Base-by-base conservation (phyloP, 2,113 vertebrate genomes). In the Istiophorus platypterus region DNA sequence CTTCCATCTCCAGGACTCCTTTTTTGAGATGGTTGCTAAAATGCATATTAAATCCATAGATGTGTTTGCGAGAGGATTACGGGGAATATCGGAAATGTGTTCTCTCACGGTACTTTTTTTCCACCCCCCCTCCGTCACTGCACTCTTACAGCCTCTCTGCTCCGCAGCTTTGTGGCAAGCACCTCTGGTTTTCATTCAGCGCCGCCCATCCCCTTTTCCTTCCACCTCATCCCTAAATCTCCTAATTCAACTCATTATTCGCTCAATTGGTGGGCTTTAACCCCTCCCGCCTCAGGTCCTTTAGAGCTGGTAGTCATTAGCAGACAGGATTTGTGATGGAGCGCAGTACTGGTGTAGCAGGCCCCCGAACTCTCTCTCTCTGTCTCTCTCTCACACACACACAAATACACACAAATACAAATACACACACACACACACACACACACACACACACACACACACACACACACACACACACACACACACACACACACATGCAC, bases 161-260 rank as follows among this genome's bases (percentile, higher is more conserved):
- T 82, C 77, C 79, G 76, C 82, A 87, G 81, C 85, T 88, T 85
- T 93, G 92, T 71, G 87, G 91, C 81, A 71, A 91, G 88, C 89
- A 92, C 91, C 93, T 94, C 95, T 96, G 94, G 94, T 95, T 96
- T 95, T 94, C 92, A 95, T 95, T 95, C 90, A 61, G 78, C 59
- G 80, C 81, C 90, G 91, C 88, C 89, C 78, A 58, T 72, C 62
- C 72, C 74, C 72, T 75, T 78, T 74, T 84, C 79, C 80, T 89
- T 87, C 84, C 81, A 90, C 91, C 86, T 92, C 88, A 75, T 85
- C 89, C 89, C 90, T 86, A 93, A 95, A 95, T 96, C 94, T 95
- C 92, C 91, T 94, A 94, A 95, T 96, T 95, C 91, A 94, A 92
- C 91, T 94, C 93, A 94, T 96, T 95, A 95, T 96, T 95, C 91